Percentiles rank a stretch among this genome's conserved stretches.
These are phyloP conservation scores for Columba livia DNA, from an alignment of 2,113 vertebrate species.

Conservation along the genomic window DNA sequence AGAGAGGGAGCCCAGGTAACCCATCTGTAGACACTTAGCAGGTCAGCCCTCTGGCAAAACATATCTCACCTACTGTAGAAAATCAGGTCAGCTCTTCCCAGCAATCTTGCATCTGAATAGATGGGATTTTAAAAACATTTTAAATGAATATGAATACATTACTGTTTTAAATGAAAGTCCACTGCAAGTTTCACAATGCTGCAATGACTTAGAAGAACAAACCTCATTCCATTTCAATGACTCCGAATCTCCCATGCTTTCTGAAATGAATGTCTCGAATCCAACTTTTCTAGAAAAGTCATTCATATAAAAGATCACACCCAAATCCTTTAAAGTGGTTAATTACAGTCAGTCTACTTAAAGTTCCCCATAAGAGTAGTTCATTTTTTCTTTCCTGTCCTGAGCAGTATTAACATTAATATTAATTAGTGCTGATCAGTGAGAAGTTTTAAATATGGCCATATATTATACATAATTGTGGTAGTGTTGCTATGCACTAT, in stretches of 20 bases:
- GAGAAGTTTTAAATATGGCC: not conserved
- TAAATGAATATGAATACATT: not conserved
- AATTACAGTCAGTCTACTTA: not conserved
- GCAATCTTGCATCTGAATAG: not conserved
- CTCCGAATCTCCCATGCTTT: not conserved
- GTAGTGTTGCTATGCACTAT: not conserved
- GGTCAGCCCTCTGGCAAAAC: not conserved
- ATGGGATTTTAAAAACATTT: fast-evolving
- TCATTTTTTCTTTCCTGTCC: not conserved
- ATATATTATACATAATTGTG: not conserved
- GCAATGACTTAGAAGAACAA: not conserved
- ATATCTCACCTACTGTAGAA: not conserved
- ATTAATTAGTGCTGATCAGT: not conserved
- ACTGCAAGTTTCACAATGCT: not conserved
- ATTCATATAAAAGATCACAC: not conserved
- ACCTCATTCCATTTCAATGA: not conserved
- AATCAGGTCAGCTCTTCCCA: not conserved
- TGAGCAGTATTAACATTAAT: not conserved
- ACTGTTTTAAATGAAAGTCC: not conserved
- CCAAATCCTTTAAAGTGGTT: not conserved
- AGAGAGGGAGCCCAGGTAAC: not conserved
- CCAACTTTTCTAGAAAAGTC: not conserved
- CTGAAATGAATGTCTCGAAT: not conserved
- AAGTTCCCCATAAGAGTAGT: not conserved
- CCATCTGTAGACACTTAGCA: not conserved